phyloP scores from a whole-genome alignment of 2,113 vertebrate species.

The Datnioides undecimradiatus region DNA sequence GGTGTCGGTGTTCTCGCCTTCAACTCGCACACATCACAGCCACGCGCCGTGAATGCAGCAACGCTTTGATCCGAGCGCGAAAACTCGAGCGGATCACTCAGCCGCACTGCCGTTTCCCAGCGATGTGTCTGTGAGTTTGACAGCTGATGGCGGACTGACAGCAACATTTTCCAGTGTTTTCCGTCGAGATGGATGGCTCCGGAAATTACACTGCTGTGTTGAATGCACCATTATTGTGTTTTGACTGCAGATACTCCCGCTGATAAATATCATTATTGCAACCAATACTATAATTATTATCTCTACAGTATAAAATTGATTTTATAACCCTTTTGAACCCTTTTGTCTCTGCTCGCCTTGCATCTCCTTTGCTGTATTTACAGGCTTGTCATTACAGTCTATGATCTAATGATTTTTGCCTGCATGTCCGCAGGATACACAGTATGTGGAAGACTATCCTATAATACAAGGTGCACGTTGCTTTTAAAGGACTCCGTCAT shows the following conservation, averaged over 20 bases:
- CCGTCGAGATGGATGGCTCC: slow-evolving; percentile 11
- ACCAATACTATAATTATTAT: background rate
- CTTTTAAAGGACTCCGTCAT: background rate
- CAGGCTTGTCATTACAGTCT: no score
- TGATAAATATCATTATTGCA: background rate
- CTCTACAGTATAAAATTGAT: background rate
- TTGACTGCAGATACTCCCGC: background rate
- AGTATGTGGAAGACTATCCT: background rate
- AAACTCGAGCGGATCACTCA: slow-evolving; percentile 18
- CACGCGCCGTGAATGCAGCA: background rate
- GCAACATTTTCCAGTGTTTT: slow-evolving; percentile 14
- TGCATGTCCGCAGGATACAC: background rate
- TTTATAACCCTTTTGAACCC: background rate
- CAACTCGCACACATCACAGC: background rate
- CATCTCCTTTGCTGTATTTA: background rate
- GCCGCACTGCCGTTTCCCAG: slow-evolving; percentile 6
- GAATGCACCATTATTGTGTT: background rate
- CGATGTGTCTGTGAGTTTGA: slow-evolving; percentile 37
- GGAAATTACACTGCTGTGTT: slow-evolving; percentile 1
- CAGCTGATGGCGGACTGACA: slow-evolving; percentile 37
- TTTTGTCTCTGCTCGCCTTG: background rate
- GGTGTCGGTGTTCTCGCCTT: slow-evolving; percentile 13
- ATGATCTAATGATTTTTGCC: background rate
- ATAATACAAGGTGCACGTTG: background rate
- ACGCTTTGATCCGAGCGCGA: slow-evolving; percentile 35